These are phyloP conservation scores for Ophioninae sp. DNA, from an alignment of 2,888 invertebrate genomes.

Conservation along the genomic window DNA sequence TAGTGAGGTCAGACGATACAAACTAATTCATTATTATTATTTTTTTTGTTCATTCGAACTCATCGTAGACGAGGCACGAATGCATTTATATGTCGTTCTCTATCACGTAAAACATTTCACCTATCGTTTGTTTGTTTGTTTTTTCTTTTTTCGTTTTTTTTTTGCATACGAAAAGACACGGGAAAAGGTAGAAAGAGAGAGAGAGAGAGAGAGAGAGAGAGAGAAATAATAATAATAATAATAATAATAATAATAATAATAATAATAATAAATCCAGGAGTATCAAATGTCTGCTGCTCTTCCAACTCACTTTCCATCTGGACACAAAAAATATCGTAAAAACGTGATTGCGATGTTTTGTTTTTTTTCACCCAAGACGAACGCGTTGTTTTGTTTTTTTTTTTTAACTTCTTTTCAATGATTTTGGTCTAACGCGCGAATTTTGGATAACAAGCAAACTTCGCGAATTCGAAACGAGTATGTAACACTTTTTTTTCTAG, in stretches of 20 bases:
- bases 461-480: neutral
- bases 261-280: slow-evolving; percentile 24
- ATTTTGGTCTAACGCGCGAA: neutral
- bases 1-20: slow-evolving; percentile 73
- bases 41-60: slow-evolving; percentile 52
- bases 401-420: neutral
- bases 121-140: neutral
- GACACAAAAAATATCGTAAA: neutral
- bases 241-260: neutral
- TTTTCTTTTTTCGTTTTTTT: slow-evolving; percentile 16
- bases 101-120: slow-evolving; percentile 26
- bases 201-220: slow-evolving; percentile 15
- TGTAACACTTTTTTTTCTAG: neutral
- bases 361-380: neutral
- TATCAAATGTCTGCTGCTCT: slow-evolving; percentile 43
- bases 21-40: slow-evolving; percentile 64
- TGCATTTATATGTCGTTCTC: slow-evolving; percentile 36
- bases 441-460: neutral
- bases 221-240: too few species aligned
- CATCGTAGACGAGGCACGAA: slow-evolving; percentile 62
- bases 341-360: neutral
- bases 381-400: neutral
- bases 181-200: slow-evolving; percentile 21
- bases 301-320: neutral
- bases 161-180: slow-evolving; percentile 15